Evolutionary conservation across 2,797 vertebrate genomes (phyloP).

Genomic region (Esox masquinongy): DNA sequence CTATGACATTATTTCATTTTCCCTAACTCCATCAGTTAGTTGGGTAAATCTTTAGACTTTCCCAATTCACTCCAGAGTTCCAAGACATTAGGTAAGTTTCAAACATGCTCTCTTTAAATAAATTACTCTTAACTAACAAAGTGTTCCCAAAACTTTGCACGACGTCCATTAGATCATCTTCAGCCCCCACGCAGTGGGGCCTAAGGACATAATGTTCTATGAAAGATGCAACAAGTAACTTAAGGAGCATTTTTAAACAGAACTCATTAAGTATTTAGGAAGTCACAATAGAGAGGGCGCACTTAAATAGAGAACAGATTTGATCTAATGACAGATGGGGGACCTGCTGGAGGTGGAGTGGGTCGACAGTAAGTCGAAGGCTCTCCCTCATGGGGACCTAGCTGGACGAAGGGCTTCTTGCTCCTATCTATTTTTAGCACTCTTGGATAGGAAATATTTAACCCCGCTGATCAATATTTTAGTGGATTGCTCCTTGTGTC

Average conservation of each 20-base stretch:
- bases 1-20: neutral
- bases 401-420: conserved; percentile 37
- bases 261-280: conserved; percentile 56
- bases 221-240: conserved; percentile 49
- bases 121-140: conserved; percentile 18
- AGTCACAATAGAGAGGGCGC: conserved; percentile 37
- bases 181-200: neutral
- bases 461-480: conserved; percentile 80
- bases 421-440: conserved; percentile 65
- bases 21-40: neutral
- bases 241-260: conserved; percentile 43
- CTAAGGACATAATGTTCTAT: conserved; percentile 44
- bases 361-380: conserved; percentile 32
- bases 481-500: conserved; percentile 73
- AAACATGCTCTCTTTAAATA: conserved; percentile 21
- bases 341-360: conserved; percentile 29
- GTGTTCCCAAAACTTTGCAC: conserved; percentile 29
- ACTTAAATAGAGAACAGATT: conserved; percentile 45
- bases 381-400: conserved; percentile 43
- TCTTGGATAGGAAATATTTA: conserved; percentile 70
- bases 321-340: conserved; percentile 38
- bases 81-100: conserved; percentile 22
- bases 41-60: neutral
- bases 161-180: conserved; percentile 30
- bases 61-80: neutral